phyloP scores from a whole-genome alignment of 2,888 invertebrate species.

The Trachelus stipa region DNA sequence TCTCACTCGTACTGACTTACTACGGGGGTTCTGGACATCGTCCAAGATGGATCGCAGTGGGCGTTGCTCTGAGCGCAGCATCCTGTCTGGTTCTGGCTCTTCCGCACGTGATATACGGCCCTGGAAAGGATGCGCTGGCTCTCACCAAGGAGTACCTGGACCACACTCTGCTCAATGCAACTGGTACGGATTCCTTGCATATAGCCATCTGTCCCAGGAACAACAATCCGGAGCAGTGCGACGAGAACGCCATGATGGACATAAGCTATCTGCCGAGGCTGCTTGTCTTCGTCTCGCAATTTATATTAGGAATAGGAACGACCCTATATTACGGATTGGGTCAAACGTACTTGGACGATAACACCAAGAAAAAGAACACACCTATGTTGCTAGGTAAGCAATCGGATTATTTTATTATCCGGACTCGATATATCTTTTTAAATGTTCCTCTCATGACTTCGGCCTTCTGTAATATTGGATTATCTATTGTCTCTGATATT shows the following conservation, averaged over 20 bases:
- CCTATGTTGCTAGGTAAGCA: slow-evolving; percentile 72
- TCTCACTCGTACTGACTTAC: slow-evolving; percentile 74
- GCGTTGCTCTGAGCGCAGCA: slow-evolving; percentile 72
- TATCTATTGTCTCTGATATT: neutral
- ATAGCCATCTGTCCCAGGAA: slow-evolving; percentile 53
- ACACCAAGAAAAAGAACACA: slow-evolving; percentile 74
- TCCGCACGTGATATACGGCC: slow-evolving; percentile 74
- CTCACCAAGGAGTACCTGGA: slow-evolving; percentile 67
- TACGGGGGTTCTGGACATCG: slow-evolving; percentile 76
- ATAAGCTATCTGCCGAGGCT: slow-evolving; percentile 69
- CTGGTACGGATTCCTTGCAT: slow-evolving; percentile 37
- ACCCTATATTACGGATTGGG: slow-evolving; percentile 76
- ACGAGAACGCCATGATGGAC: slow-evolving; percentile 63
- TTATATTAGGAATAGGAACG: slow-evolving; percentile 77
- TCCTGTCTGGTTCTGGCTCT: slow-evolving; percentile 73
- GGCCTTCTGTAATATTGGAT: neutral
- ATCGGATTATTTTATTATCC: neutral
- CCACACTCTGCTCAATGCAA: slow-evolving; percentile 49
- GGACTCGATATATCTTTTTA: neutral
- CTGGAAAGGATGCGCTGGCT: slow-evolving; percentile 69
- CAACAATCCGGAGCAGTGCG: slow-evolving; percentile 63
- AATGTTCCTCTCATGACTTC: neutral
- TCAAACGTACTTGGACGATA: slow-evolving; percentile 78
- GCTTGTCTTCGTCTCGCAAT: slow-evolving; percentile 76
- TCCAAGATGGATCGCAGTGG: slow-evolving; percentile 76